phyloP scores from a whole-genome alignment of 2,113 vertebrate species.

The Rhabdomys dilectus region DNA sequence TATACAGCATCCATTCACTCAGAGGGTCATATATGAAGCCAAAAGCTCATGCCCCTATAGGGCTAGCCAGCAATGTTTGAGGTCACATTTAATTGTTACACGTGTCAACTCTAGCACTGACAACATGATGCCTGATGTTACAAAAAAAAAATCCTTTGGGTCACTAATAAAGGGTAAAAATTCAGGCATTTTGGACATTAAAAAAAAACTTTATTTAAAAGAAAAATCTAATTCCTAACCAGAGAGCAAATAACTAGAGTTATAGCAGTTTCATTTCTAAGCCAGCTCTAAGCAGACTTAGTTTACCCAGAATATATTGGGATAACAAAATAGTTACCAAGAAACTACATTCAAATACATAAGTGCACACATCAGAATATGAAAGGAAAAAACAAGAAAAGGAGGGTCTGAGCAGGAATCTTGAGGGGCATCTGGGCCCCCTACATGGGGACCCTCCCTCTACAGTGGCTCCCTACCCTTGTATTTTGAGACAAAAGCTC shows the following conservation, averaged over 20 bases:
- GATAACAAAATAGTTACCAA: background rate
- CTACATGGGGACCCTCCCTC: background rate
- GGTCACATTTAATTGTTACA: background rate
- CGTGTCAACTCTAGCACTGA: background rate
- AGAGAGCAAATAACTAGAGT: background rate
- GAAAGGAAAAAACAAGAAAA: background rate
- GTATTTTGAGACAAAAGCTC: conserved; percentile 58
- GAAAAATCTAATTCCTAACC: background rate
- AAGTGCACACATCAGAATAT: background rate
- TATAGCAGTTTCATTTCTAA: background rate
- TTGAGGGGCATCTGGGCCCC: background rate
- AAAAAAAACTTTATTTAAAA: background rate
- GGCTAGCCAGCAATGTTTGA: background rate
- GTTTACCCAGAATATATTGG: background rate
- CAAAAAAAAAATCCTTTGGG: background rate
- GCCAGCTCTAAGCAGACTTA: background rate
- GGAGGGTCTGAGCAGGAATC: background rate
- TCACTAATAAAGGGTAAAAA: background rate
- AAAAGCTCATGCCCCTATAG: accelerated
- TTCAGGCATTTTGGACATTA: background rate
- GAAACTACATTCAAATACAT: background rate
- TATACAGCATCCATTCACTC: background rate
- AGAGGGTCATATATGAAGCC: background rate
- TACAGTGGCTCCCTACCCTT: background rate
- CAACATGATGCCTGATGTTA: background rate